A percentile compares a stretch with the other conserved stretches of the same genome.
phyloP scores from a whole-genome alignment of 2,797 vertebrate genomes.

The Ibycter americanus region DNA sequence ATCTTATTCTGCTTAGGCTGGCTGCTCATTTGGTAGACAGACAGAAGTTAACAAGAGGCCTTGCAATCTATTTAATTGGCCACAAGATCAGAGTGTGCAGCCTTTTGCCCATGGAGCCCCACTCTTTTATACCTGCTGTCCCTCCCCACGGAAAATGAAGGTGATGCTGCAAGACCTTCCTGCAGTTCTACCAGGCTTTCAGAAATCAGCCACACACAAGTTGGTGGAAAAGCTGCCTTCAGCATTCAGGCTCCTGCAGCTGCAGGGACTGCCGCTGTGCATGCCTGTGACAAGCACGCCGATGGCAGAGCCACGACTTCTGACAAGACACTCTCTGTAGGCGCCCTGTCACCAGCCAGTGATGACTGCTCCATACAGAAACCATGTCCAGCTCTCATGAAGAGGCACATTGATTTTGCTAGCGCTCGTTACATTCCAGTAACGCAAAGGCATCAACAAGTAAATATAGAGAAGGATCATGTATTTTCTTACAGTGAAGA shows the following conservation, averaged over 20 bases:
- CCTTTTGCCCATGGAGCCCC: accelerated
- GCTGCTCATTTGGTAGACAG: neutral
- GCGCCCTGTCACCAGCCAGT: neutral
- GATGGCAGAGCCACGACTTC: neutral
- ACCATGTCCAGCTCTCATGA: neutral
- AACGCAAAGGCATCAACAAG: neutral
- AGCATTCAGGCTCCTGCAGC: neutral
- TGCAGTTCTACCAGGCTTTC: neutral
- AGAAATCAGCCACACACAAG: accelerated
- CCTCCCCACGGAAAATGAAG: accelerated
- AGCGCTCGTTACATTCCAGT: accelerated
- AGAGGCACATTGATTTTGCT: neutral
- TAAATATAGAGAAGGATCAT: accelerated
- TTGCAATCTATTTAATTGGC: neutral
- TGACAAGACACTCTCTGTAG: neutral
- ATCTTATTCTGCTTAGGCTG: neutral
- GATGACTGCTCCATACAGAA: neutral
- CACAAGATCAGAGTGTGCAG: neutral
- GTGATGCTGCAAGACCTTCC: neutral
- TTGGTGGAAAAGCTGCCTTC: neutral
- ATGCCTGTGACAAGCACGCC: neutral
- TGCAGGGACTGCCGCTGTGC: neutral
- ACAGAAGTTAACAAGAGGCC: neutral
- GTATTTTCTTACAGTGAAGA: neutral
- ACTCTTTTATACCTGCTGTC: neutral